Evolutionary conservation across 2,113 vertebrate species (phyloP).

Genomic region (Lycaon pictus): DNA sequence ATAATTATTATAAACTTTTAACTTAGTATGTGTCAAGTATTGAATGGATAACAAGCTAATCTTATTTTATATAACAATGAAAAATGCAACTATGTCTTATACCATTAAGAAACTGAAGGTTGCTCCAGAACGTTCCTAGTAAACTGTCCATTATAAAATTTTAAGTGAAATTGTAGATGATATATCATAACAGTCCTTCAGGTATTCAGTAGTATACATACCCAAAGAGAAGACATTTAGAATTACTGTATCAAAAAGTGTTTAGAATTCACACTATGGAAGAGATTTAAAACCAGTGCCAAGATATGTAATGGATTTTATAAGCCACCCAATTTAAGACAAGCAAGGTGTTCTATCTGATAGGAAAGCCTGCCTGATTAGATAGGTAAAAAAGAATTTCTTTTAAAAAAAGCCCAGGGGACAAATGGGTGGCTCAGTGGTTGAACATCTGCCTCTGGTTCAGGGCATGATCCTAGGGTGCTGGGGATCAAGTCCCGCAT

Average conservation of each 20-base stretch:
- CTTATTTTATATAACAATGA: not conserved
- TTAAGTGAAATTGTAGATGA: not conserved
- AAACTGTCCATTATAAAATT: not conserved
- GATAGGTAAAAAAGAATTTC: not conserved
- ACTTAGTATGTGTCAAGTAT: not conserved
- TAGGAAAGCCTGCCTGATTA: not conserved
- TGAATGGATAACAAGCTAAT: not conserved
- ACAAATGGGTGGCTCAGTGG: too few species aligned
- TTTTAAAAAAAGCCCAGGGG: not conserved
- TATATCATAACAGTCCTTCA: not conserved
- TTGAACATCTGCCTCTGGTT: too few species aligned
- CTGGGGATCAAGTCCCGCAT: too few species aligned
- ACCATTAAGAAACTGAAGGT: not conserved
- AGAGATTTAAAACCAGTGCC: not conserved
- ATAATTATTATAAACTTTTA: not conserved
- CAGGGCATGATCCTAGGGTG: too few species aligned
- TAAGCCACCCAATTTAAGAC: not conserved
- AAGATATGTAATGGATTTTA: conserved; percentile 8
- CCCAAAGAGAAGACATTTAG: not conserved
- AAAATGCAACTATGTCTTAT: not conserved
- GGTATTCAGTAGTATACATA: not conserved
- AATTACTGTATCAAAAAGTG: not conserved
- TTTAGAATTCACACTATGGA: not conserved
- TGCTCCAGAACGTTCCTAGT: not conserved
- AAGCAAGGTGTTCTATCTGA: not conserved